These are phyloP conservation scores for Noctua comes DNA, from an alignment of 2,888 invertebrate genomes.

Conservation along the genomic window DNA sequence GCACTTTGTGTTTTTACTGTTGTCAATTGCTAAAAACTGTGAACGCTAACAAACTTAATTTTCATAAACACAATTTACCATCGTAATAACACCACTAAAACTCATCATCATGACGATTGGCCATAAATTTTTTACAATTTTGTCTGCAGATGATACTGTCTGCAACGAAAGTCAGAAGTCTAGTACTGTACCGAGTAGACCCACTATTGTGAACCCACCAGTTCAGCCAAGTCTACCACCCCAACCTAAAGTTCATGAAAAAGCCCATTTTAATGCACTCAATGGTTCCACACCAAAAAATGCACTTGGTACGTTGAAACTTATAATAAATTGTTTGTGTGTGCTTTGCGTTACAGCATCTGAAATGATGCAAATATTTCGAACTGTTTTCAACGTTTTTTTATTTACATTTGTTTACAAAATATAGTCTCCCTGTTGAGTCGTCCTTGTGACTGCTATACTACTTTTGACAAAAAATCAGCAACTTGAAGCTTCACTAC, in stretches of 20 bases:
- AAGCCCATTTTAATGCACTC: conserved; percentile 81
- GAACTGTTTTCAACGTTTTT: neutral
- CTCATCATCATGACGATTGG: conserved; percentile 62
- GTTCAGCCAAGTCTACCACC: conserved; percentile 63
- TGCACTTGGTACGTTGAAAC: conserved; percentile 84
- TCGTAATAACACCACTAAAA: conserved; percentile 56
- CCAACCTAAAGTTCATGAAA: conserved; percentile 83
- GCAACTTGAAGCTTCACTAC: neutral
- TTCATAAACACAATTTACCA: conserved; percentile 64
- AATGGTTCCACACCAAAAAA: conserved; percentile 87
- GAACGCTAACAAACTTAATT: conserved; percentile 34
- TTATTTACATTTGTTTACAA: neutral
- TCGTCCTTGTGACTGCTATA: neutral
- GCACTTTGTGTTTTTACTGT: neutral
- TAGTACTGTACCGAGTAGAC: conserved; percentile 79
- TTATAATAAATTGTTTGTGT: conserved; percentile 61
- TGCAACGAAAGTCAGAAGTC: conserved; percentile 87
- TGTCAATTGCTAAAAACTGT: conserved; percentile 10
- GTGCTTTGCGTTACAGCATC: conserved; percentile 45
- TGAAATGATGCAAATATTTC: conserved; percentile 1
- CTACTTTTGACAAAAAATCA: neutral
- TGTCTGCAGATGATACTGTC: conserved; percentile 88
- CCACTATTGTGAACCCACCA: conserved; percentile 77
- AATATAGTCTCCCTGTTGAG: too few species aligned
- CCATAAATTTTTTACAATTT: conserved; percentile 73